These are phyloP conservation scores for Peromyscus californicus DNA, from an alignment of 2,113 vertebrate species.

Conservation along the genomic window DNA sequence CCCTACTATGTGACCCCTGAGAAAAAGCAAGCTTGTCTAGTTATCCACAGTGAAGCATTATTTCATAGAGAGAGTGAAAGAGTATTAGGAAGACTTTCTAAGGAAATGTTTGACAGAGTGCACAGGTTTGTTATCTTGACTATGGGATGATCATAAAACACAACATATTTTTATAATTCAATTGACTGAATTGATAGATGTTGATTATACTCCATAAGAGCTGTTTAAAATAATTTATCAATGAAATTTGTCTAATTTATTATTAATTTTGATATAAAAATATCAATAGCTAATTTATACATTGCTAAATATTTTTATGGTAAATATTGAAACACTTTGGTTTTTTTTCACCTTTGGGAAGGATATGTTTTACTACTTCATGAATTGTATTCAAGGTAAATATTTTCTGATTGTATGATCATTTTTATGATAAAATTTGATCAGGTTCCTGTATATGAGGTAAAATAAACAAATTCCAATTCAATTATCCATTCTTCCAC, in stretches of 20 bases:
- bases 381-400: neutral
- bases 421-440: neutral
- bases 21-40: neutral
- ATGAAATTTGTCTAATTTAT: neutral
- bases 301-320: neutral
- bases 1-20: neutral
- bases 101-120: neutral
- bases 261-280: conserved; percentile 2
- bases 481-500: neutral
- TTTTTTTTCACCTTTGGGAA: neutral
- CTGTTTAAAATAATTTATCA: neutral
- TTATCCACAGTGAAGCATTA: too few species aligned
- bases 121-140: too few species aligned
- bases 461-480: neutral
- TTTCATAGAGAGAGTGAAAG: too few species aligned
- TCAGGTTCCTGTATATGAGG: too few species aligned
- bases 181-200: neutral
- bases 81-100: neutral
- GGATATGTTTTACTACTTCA: neutral
- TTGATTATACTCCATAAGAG: neutral
- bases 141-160: neutral
- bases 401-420: neutral
- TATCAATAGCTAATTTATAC: neutral
- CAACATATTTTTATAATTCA: neutral
- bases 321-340: neutral